Conservation (phyloP, 2,888 invertebrate genomes). For the Lasioglossum morio region DNA sequence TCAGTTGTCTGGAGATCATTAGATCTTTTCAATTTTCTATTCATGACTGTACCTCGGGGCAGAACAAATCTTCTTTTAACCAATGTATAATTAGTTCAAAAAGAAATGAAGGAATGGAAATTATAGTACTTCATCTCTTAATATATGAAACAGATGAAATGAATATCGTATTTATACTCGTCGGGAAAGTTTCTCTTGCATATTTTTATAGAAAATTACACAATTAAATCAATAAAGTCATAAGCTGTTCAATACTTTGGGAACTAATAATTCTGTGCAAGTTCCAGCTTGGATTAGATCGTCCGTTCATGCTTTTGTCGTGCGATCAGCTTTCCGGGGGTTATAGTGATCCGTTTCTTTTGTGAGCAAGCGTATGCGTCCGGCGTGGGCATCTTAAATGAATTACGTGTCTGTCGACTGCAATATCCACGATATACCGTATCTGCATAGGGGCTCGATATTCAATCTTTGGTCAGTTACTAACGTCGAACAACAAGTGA, state of each 20-base stretch:
- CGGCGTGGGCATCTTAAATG: constrained; percentile 7
- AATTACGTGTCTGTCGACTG: constrained; percentile 12
- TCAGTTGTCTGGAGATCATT: not conserved
- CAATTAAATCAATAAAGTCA: not conserved
- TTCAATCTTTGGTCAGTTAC: constrained; percentile 62
- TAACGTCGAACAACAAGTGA: constrained; percentile 55
- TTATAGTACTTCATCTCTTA: no score
- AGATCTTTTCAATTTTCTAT: not conserved
- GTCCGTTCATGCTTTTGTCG: not conserved
- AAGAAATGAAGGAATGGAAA: not conserved
- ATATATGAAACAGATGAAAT: no score
- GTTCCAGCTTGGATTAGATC: not conserved
- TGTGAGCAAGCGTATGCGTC: not conserved
- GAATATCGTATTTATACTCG: not conserved
- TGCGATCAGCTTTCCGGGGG: not conserved
- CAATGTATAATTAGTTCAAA: not conserved
- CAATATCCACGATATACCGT: constrained; percentile 23
- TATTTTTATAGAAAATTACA: not conserved
- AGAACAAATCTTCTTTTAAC: not conserved
- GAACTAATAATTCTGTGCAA: not conserved
- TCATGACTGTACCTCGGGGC: not conserved
- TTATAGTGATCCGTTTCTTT: not conserved
- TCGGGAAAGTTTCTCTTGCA: not conserved
- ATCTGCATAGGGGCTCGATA: constrained; percentile 49
- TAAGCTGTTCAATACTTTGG: not conserved